Evolutionary conservation across 2,113 vertebrate genomes (phyloP), one percentile per base, ranked within the genome.

Genomic region (Pyrgilauda ruficollis): DNA sequence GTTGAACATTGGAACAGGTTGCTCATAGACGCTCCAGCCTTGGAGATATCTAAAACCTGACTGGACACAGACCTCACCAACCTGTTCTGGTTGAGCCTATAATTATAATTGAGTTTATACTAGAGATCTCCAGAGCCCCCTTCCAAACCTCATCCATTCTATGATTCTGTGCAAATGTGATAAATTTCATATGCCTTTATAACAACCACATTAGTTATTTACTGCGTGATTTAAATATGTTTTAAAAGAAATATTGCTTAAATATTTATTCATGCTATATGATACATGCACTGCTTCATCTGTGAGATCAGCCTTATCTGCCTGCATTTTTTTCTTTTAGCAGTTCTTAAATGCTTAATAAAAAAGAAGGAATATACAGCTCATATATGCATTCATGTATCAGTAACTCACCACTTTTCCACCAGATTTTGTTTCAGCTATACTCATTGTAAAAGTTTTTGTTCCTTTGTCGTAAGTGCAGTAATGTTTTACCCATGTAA

Each of bases 401-500:
- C 12, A 4, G 52, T 46, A 84, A 95, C 97, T 97, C 97, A 99
- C 99, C 98, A 99, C 98, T 97, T 99, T 99, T 72, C 98, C 98
- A 63, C 98, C 97, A 63, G 99, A 99, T 95, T 99, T 99, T 92
- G 98, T 98, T 95, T 99, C 99, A 37, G 98, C 98, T 97, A 98
- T 98, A 91, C 98, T 99, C 99, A 99, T 99, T 50, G 98, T 98
- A 88, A 99, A 99, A 47, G 98, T 98, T 96, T 99, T 99, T 96
- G 98, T 99, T 95, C 98, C 98, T 96, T 99, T 99, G 78, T 99
- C 99, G 0, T 99, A 99, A 7, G 98, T 99, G 97, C 99, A 99
- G 96, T 99, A 99, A 97, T 99, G 99, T 82, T 99, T 99, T 33
- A 97, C 97, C 99, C 99, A 99, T 2, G 99, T 98, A 97, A 99